Evolutionary conservation across 2,888 invertebrate species (phyloP), one percentile per base, ranked within the genome.

Genomic region (Callosobruchus maculatus): DNA sequence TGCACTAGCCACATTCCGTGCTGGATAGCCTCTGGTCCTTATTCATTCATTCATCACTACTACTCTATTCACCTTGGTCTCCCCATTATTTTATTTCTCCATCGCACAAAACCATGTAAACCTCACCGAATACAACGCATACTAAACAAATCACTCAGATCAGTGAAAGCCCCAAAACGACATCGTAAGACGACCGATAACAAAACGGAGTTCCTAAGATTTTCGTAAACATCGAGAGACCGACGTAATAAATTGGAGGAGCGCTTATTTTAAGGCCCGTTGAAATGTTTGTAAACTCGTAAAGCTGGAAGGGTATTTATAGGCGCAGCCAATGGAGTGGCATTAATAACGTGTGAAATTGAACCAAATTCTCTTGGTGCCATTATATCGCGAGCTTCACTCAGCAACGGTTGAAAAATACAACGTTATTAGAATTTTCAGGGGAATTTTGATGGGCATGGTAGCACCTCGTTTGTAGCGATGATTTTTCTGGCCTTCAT

Each of bases 271-370:
- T 71, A 49, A 67, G 70, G 70, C 49, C 49, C 67, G 66, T 21
- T 72, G 74, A 72, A 72, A 74, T 76, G 76, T 74, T 76, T 76
- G 76, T 74, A 73, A 76, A 76, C 74, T 70, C 74, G 73, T 76
- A 76, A 74, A 76, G 70, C 67, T 72, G 67, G 22, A 71, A 74
- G 73, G 73, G 73, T 76, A 78, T 79, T 78, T 78, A 79, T 77
- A 74, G 74, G 74, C 70, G 71, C 68, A 67, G 70, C 71, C 75
- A 66, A 74, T 66, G 72, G 70, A 71, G 66, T 75, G 77, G 74
- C 78, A 74, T 77, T 80, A 78, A 80, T 80, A 76, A 77, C 77
- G 80, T 80, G 78, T 78, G 78, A 80, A 78, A 78, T 68, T 68
- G 68, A 68, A 68, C 68, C 20, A 22, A 68, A 68, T 68, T 68